These are phyloP conservation scores for Ceratina calcarata DNA, from an alignment of 1,140 invertebrate genomes.

Conservation along the genomic window DNA sequence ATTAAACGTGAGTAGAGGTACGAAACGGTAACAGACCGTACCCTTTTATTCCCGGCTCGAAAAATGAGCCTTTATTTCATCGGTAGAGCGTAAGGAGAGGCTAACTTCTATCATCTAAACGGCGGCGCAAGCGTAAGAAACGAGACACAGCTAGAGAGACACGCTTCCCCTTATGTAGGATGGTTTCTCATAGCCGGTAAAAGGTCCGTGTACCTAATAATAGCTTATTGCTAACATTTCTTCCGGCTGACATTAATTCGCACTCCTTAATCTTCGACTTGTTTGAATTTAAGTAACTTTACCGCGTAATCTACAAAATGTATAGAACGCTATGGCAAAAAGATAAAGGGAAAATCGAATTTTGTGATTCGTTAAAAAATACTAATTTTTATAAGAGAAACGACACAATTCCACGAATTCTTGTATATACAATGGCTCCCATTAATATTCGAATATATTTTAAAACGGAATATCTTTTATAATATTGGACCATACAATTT, in stretches of 20 bases:
- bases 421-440: too few relatives aligned
- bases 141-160: not conserved
- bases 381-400: not conserved
- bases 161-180: constrained; percentile 16
- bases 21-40: constrained; percentile 53
- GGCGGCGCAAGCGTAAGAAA: constrained; percentile 38
- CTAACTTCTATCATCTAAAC: constrained; percentile 58
- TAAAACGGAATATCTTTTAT: too few relatives aligned
- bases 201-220: constrained; percentile 44
- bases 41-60: constrained; percentile 60
- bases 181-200: constrained; percentile 9
- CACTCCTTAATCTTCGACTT: constrained; percentile 9
- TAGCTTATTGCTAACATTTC: constrained; percentile 65
- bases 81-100: constrained; percentile 52
- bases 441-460: too few relatives aligned
- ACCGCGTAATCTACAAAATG: too few relatives aligned
- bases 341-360: too few relatives aligned
- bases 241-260: constrained; percentile 56
- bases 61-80: constrained; percentile 67
- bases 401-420: not conserved
- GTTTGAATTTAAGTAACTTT: too few relatives aligned
- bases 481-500: too few relatives aligned
- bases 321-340: too few relatives aligned
- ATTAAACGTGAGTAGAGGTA: constrained; percentile 47
- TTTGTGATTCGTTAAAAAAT: not conserved